These are phyloP conservation scores for Piaya cayana DNA, from an alignment of 2,113 vertebrate species.

Conservation along the genomic window DNA sequence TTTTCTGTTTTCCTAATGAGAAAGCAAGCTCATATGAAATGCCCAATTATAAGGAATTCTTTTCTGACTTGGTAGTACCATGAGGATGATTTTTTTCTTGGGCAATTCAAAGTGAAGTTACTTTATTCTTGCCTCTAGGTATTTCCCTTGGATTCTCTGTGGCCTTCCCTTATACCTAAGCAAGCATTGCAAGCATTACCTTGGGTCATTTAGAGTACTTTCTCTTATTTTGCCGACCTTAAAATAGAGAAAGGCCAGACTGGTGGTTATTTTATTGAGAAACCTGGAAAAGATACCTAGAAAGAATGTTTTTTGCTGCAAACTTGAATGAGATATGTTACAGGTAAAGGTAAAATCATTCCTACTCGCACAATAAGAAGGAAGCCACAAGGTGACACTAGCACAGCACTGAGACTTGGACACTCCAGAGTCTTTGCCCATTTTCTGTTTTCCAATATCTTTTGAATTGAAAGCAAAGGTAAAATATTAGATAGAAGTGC, in stretches of 20 bases:
- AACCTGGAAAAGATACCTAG: not conserved
- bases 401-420: not conserved
- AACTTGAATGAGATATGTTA: not conserved
- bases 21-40: not conserved
- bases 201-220: not conserved
- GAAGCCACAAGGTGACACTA: not conserved
- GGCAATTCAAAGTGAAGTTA: not conserved
- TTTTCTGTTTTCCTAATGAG: not conserved
- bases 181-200: not conserved
- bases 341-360: not conserved
- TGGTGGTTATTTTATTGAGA: not conserved
- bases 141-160: not conserved
- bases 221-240: not conserved
- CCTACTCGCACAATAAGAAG: not conserved
- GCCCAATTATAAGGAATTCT: not conserved
- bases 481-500: not conserved
- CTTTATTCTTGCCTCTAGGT: not conserved
- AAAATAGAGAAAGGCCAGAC: not conserved
- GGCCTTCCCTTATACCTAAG: not conserved
- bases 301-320: not conserved
- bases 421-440: not conserved
- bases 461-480: not conserved
- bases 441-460: not conserved
- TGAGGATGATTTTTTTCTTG: not conserved
- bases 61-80: not conserved